Evolutionary conservation across 2,888 invertebrate genomes (phyloP), one percentile per base, ranked within the genome.

Genomic region (Exocentrus adspersus): DNA sequence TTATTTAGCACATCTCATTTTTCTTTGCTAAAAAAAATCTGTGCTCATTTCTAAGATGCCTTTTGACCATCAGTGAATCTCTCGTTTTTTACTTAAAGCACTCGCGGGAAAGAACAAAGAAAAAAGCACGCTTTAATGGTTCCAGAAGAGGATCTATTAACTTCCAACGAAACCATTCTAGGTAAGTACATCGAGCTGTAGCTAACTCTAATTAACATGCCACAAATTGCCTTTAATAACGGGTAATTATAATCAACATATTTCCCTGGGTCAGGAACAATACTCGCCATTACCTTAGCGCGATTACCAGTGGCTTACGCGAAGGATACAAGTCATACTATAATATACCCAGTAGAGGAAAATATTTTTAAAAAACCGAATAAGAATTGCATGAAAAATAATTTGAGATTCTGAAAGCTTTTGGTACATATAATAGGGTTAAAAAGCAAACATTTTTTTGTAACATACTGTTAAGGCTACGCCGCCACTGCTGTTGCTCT

Each of bases 141-240:
- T 24, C 28, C 61, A 61, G 60, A 65, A 65, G 53, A 50, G 45
- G 62, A 60, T 45, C 62, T 60, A 65, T 65, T 65, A 65, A 42
- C 21, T 42, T 37, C 60, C 62, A 57, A 16, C 43, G 28, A 10
- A 41, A 54, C 43, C 12, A 43, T 24, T 43, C 43, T n/a, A n/a
- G n/a, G n/a, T n/a, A n/a, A n/a, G n/a, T n/a, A 43, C 17, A 54
- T 17, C 42, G 30, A 54, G 24, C 54, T 54, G 42, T 19, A 54
- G 10, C 48, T 59, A 43, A 5, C 24, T 59, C 60, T 68, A 71
- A 71, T 72, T 70, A 70, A 60, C 68, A 60, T 68, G 64, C 60
- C 63, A 64, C 68, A 62, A 70, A 69, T 70, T 69, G 62, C 58
- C 30, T 43, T 43, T 69, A 69, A 69, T 69, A 65, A 66, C 60